Evolutionary conservation across 2,797 vertebrate genomes (phyloP).

Genomic region (Nyctibius grandis): DNA sequence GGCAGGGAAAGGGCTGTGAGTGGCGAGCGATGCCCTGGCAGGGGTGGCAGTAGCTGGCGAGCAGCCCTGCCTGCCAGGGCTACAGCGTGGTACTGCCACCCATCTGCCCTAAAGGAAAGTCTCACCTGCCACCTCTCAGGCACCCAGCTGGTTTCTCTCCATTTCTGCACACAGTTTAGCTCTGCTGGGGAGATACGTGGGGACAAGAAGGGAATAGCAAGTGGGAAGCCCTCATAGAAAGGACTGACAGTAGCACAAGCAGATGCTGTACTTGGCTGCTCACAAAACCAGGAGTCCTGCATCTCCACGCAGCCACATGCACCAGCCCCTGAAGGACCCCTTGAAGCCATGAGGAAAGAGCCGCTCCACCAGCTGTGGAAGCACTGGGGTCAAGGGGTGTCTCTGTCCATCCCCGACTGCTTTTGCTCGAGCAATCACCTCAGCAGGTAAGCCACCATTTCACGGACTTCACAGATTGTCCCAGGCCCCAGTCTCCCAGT

Average conservation of each 20-base stretch:
- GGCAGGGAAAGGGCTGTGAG: background rate
- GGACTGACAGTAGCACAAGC: background rate
- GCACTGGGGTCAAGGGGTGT: too few relatives aligned
- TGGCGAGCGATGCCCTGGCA: accelerated
- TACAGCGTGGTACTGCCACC: accelerated
- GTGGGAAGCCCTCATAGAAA: background rate
- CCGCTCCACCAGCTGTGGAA: background rate
- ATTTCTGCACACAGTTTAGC: background rate
- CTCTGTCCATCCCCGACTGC: background rate
- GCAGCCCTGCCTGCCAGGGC: background rate
- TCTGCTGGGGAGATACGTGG: background rate
- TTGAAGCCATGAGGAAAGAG: background rate
- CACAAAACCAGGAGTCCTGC: background rate
- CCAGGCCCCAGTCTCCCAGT: background rate
- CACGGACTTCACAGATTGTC: background rate
- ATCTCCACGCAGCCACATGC: background rate
- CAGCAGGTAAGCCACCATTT: background rate
- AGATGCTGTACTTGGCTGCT: background rate
- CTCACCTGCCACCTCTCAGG: background rate
- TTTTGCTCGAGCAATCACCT: background rate
- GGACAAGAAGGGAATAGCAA: background rate
- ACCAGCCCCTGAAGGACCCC: background rate
- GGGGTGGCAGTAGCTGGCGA: accelerated
- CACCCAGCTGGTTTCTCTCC: background rate
- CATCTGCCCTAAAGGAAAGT: background rate